Conservation (phyloP, 2,888 invertebrate species). For the Abrostola triplasia region DNA sequence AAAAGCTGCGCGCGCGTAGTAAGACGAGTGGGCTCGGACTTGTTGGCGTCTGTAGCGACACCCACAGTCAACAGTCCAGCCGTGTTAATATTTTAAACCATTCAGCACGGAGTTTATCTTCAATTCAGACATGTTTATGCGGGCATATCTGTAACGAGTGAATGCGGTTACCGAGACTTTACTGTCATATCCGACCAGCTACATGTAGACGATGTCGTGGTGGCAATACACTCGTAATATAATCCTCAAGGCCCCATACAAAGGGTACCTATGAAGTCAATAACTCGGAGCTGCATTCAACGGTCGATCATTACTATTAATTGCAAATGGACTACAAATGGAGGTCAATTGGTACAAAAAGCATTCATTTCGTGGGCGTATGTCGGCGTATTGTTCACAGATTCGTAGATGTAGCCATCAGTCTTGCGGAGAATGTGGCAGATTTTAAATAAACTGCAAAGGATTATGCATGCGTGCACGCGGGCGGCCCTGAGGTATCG, state of each 20-base stretch:
- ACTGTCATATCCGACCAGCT: conserved; percentile 68
- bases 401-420: conserved; percentile 71
- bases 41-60: conserved; percentile 59
- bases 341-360: conserved; percentile 76
- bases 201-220: conserved; percentile 57
- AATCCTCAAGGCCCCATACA: conserved; percentile 67
- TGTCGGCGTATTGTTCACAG: conserved; percentile 64
- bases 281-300: conserved; percentile 70
- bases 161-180: conserved; percentile 67
- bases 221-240: conserved; percentile 65
- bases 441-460: conserved; percentile 76
- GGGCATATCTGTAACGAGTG: conserved; percentile 68
- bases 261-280: conserved; percentile 69
- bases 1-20: conserved; percentile 21
- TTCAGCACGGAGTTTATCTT: conserved; percentile 76
- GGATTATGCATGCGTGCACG: conserved; percentile 83
- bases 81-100: conserved; percentile 74
- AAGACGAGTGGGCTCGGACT: conserved; percentile 40
- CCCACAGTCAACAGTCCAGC: conserved; percentile 64
- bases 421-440: conserved; percentile 74
- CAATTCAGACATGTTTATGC: conserved; percentile 75
- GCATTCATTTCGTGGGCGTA: conserved; percentile 61
- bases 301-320: conserved; percentile 70
- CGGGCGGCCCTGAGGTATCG: conserved; percentile 85
- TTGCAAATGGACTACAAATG: conserved; percentile 78